A percentile compares a stretch with the other conserved stretches of the same genome.
These are phyloP conservation scores for Anolis carolinensis DNA, from an alignment of 2,113 vertebrate genomes.

Conservation along the genomic window DNA sequence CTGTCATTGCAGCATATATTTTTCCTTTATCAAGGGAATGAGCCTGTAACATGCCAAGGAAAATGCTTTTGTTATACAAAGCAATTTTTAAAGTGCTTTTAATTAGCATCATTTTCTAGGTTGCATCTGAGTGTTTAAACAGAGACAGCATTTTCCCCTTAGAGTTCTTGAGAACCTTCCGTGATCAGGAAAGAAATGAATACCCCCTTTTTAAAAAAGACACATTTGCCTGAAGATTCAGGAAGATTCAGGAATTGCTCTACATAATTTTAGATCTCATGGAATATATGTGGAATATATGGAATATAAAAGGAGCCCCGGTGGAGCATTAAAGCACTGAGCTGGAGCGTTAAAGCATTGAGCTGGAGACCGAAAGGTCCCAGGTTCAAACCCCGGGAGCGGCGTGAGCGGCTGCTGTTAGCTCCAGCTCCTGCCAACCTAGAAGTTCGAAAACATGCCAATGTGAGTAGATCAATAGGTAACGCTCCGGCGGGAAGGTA, in stretches of 20 bases:
- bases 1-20: slow-evolving; percentile 36
- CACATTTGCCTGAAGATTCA: slow-evolving; percentile 22
- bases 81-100: slow-evolving; percentile 53
- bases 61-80: slow-evolving; percentile 58
- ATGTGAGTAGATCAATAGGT: too few species aligned
- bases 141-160: slow-evolving; percentile 43
- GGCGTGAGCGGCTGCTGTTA: too few species aligned
- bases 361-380: too few species aligned
- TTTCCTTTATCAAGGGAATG: slow-evolving; percentile 42
- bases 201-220: slow-evolving; percentile 19
- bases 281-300: too few species aligned
- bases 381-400: too few species aligned
- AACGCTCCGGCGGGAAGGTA: too few species aligned
- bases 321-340: too few species aligned
- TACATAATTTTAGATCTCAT: not conserved
- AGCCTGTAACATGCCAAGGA: slow-evolving; percentile 31
- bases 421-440: too few species aligned
- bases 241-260: not conserved
- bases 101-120: slow-evolving; percentile 62
- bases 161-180: slow-evolving; percentile 57
- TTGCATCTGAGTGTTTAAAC: slow-evolving; percentile 56
- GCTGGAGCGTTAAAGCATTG: too few species aligned
- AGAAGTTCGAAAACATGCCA: too few species aligned
- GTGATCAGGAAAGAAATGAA: slow-evolving; percentile 42
- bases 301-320: too few species aligned